Conservation (phyloP, 30 jellyfish, hydroid and myxozoan species). For the Aurelia aurita region DNA sequence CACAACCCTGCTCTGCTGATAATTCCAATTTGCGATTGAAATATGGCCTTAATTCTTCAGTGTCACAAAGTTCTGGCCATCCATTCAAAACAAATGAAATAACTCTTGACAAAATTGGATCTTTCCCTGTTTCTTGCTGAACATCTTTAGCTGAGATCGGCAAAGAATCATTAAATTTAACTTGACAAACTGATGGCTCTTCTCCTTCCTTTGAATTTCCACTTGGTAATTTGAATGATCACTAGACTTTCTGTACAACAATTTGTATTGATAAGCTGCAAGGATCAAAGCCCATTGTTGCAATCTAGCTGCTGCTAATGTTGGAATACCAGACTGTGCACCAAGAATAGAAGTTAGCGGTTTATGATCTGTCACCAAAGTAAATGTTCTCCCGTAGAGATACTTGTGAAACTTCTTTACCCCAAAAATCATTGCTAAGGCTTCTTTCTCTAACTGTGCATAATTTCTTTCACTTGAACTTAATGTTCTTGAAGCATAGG, state of each 20-base stretch:
- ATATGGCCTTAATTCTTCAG: conserved; percentile 52
- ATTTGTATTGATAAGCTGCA: conserved; percentile 35
- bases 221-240: conserved; percentile 33
- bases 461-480: no score
- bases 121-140: conserved; percentile 35
- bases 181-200: conserved; percentile 12
- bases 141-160: conserved; percentile 44
- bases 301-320: conserved; percentile 73
- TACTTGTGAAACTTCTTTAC: conserved; percentile 81
- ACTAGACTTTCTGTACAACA: conserved; percentile 12
- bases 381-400: conserved; percentile 76
- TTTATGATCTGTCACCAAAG: conserved; percentile 71
- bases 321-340: conserved; percentile 61
- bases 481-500: neutral
- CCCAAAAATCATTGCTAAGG: conserved; percentile 73
- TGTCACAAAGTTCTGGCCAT: conserved; percentile 32
- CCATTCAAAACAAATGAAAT: conserved; percentile 45
- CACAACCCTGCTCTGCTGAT: conserved; percentile 31
- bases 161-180: conserved; percentile 12
- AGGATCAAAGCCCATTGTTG: conserved; percentile 66
- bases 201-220: conserved; percentile 27
- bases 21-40: conserved; percentile 33
- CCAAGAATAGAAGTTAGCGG: conserved; percentile 50
- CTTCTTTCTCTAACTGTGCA: conserved; percentile 78
- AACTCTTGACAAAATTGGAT: conserved; percentile 34